Percentiles rank a stretch among this genome's conserved stretches.
These are phyloP conservation scores for Lasius platythorax DNA, from an alignment of 2,888 invertebrate species.

Conservation along the genomic window DNA sequence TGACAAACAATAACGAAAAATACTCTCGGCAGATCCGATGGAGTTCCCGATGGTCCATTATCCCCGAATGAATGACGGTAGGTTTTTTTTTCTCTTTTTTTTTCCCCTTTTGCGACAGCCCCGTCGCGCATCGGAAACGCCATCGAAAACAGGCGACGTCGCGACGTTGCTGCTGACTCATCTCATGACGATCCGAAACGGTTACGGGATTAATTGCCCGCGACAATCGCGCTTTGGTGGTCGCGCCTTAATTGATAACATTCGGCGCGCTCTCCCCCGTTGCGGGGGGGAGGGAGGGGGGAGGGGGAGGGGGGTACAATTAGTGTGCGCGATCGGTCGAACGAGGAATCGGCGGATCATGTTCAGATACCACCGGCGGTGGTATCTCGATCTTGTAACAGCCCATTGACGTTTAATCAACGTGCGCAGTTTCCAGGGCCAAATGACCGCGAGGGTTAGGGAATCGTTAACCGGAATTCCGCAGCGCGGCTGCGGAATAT, in stretches of 20 bases:
- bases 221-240: slow-evolving; percentile 56
- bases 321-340: slow-evolving; percentile 17
- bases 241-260: slow-evolving; percentile 62
- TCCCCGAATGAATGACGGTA: slow-evolving; percentile 46
- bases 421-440: neutral
- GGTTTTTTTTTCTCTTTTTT: slow-evolving; percentile 34
- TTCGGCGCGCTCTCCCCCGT: neutral
- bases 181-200: slow-evolving; percentile 19
- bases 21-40: slow-evolving; percentile 27
- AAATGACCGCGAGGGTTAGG: neutral
- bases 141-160: slow-evolving; percentile 21
- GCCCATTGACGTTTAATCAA: slow-evolving; percentile 31
- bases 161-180: slow-evolving; percentile 60
- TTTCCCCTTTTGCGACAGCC: neutral
- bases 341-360: slow-evolving; percentile 27
- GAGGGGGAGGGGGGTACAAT: neutral
- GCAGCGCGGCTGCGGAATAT: neutral
- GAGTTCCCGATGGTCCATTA: slow-evolving; percentile 53
- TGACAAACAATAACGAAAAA: slow-evolving; percentile 34
- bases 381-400: neutral
- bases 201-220: slow-evolving; percentile 62
- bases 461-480: neutral
- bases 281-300: too few species aligned
- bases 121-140: slow-evolving; percentile 35
- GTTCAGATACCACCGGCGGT: neutral